Evolutionary conservation across 2,113 vertebrate genomes (phyloP).

Genomic region (Terrapene triunguis): DNA sequence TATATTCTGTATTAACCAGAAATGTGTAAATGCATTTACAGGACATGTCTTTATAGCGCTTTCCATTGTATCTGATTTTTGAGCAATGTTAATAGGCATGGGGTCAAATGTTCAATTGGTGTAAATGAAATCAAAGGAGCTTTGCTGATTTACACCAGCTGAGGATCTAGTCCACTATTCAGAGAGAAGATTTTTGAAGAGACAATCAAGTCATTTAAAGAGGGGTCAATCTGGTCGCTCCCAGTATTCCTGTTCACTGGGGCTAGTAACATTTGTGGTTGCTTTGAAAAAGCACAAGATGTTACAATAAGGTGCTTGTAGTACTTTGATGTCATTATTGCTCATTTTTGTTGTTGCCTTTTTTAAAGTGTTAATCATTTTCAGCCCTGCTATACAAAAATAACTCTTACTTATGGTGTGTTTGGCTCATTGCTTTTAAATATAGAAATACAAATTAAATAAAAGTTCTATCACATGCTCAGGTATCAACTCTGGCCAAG

Average conservation of each 20-base stretch:
- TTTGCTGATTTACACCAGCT: background rate
- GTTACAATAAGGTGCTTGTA: background rate
- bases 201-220: background rate
- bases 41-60: background rate
- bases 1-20: background rate
- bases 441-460: constrained; percentile 9
- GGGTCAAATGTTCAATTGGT: background rate
- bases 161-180: background rate
- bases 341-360: background rate
- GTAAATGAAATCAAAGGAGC: background rate
- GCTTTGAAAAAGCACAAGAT: background rate
- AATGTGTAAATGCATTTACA: background rate
- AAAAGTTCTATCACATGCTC: constrained; percentile 50
- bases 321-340: background rate
- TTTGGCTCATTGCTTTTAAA: background rate
- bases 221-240: background rate
- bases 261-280: background rate
- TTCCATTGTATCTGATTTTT: background rate
- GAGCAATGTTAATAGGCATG: background rate
- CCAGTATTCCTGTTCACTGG: background rate
- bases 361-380: background rate
- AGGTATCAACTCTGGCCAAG: constrained; percentile 87
- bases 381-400: background rate
- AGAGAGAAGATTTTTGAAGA: background rate
- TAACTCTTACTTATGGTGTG: background rate